phyloP scores from a whole-genome alignment of 2,888 invertebrate species.

The Tholera decimalis region DNA sequence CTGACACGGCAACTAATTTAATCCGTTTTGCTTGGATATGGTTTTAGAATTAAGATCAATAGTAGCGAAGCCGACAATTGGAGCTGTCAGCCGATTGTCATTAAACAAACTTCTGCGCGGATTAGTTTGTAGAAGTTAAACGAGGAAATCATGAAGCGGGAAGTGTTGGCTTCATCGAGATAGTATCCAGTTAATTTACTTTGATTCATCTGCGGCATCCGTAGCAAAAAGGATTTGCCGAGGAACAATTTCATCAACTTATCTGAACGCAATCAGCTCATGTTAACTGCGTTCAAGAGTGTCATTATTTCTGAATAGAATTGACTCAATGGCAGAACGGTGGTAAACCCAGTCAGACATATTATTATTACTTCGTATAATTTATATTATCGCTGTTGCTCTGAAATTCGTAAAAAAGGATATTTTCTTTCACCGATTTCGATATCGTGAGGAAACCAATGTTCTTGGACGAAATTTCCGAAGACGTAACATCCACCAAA shows the following conservation, averaged over 20 bases:
- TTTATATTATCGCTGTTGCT: no score
- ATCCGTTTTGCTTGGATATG: slow-evolving; percentile 38
- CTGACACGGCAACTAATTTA: slow-evolving; percentile 42
- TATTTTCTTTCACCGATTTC: no score
- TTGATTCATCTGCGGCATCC: slow-evolving; percentile 8
- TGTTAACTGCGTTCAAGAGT: neutral
- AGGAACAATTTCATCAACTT: neutral
- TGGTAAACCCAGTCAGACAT: no score
- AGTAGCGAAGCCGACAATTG: slow-evolving; percentile 34
- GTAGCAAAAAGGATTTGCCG: neutral
- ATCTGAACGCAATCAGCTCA: neutral
- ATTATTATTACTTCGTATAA: no score
- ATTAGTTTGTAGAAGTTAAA: slow-evolving; percentile 60
- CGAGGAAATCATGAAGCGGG: slow-evolving; percentile 49
- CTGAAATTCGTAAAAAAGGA: no score
- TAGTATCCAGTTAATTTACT: slow-evolving; percentile 10
- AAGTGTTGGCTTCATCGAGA: slow-evolving; percentile 45
- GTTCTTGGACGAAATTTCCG: no score
- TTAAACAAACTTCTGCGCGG: slow-evolving; percentile 56
- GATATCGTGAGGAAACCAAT: no score
- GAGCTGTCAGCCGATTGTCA: slow-evolving; percentile 49
- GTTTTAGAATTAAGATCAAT: slow-evolving; percentile 38
- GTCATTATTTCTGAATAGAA: neutral
- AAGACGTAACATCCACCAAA: no score
- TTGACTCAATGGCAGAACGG: no score